Evolutionary conservation across 2,888 invertebrate genomes (phyloP).

Genomic region (Mythimna impura): DNA sequence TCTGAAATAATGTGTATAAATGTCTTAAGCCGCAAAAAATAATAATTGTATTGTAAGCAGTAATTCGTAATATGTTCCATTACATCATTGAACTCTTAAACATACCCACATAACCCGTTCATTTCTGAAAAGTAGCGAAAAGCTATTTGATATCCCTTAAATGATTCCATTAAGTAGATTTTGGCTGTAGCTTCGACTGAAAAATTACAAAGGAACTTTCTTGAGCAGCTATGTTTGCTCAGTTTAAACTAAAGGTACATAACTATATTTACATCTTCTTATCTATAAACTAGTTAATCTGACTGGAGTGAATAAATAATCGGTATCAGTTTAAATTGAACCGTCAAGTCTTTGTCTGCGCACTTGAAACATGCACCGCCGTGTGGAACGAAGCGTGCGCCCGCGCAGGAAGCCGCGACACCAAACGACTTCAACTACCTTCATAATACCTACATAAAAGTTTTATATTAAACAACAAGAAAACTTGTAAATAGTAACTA

Average conservation of each 20-base stretch:
- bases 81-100: neutral
- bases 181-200: too few relatives aligned
- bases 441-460: conserved; percentile 4
- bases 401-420: conserved; percentile 68
- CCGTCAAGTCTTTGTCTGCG: conserved; percentile 44
- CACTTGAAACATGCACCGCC: conserved; percentile 44
- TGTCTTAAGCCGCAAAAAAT: neutral
- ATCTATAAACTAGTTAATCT: neutral
- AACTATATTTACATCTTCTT: too few relatives aligned
- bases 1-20: neutral
- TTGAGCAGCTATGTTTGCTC: too few relatives aligned
- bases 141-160: too few relatives aligned
- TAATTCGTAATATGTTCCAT: neutral
- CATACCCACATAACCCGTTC: too few relatives aligned
- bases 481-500: conserved; percentile 4
- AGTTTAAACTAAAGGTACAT: too few relatives aligned
- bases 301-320: neutral
- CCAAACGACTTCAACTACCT: conserved; percentile 60
- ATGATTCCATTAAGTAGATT: too few relatives aligned
- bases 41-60: neutral
- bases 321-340: conserved; percentile 37
- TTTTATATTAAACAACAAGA: conserved; percentile 11
- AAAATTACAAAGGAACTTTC: too few relatives aligned
- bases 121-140: too few relatives aligned
- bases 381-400: conserved; percentile 75